phyloP scores from a whole-genome alignment of 1,140 invertebrate genomes.

The Zaprionus camerounensis region DNA sequence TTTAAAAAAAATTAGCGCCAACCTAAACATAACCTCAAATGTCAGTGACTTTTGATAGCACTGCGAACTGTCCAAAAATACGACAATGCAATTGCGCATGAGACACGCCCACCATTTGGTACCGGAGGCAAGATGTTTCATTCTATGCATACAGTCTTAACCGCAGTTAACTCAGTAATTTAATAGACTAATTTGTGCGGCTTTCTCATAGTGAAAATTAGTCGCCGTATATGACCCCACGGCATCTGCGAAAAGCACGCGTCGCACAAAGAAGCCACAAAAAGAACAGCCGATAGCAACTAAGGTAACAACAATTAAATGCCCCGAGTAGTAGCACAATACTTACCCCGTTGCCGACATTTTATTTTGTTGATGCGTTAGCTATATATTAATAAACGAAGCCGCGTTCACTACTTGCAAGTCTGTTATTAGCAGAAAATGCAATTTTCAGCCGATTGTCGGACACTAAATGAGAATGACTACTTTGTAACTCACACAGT shows the following conservation, averaged over 20 bases:
- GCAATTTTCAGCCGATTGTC: constrained; percentile 58
- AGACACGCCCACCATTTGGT: constrained; percentile 59
- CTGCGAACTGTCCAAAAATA: constrained; percentile 46
- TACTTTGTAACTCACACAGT: constrained; percentile 37
- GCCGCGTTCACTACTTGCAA: constrained; percentile 43
- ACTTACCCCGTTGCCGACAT: constrained; percentile 74
- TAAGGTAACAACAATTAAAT: neutral
- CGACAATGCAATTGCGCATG: constrained; percentile 62
- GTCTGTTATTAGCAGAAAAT: constrained; percentile 57
- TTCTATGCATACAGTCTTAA: neutral
- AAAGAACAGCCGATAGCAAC: constrained; percentile 30
- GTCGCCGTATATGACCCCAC: constrained; percentile 53
- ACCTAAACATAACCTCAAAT: constrained; percentile 74
- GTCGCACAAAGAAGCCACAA: constrained; percentile 77
- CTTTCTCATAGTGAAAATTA: constrained; percentile 55
- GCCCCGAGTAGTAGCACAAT: neutral
- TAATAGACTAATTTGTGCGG: constrained; percentile 7
- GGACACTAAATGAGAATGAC: constrained; percentile 48
- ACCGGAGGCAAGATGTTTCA: neutral
- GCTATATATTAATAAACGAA: constrained; percentile 37
- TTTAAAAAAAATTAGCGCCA: constrained; percentile 52
- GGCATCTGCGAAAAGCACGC: constrained; percentile 62
- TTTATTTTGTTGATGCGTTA: constrained; percentile 46
- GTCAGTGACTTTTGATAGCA: constrained; percentile 20
- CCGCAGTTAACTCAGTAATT: constrained; percentile 13